phyloP scores from a whole-genome alignment of 2,888 invertebrate species.

The Ichneumoninae sp. region DNA sequence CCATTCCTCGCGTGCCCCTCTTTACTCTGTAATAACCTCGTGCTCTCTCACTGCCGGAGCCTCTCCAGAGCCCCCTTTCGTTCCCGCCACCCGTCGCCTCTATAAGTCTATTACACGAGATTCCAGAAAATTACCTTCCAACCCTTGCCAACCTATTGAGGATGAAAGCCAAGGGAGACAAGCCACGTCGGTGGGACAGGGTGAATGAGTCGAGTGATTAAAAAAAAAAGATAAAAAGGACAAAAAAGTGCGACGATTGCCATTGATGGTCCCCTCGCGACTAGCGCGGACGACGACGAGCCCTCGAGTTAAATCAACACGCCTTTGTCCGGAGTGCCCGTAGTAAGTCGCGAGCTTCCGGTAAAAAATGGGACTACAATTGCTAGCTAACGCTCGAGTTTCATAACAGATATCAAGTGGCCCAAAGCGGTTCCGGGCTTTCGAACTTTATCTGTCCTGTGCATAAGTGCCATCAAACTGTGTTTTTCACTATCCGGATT shows the following conservation, averaged over 20 bases:
- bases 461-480: too few species aligned
- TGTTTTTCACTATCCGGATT: too few species aligned
- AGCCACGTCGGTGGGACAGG: neutral
- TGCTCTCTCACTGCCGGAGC: slow-evolving; percentile 14
- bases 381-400: too few species aligned
- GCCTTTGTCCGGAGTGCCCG: too few species aligned
- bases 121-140: slow-evolving; percentile 35
- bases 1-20: slow-evolving; percentile 8
- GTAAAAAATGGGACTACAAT: too few species aligned
- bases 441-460: too few species aligned
- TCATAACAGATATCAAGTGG: too few species aligned
- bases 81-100: slow-evolving; percentile 6
- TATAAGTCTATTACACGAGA: slow-evolving; percentile 35
- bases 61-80: slow-evolving; percentile 22
- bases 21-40: slow-evolving; percentile 3
- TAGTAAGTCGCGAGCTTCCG: too few species aligned
- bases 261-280: neutral
- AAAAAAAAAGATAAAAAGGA: too few species aligned
- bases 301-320: neutral
- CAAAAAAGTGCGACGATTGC: neutral
- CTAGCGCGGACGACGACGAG: neutral
- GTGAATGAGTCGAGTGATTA: neutral
- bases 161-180: neutral
- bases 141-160: neutral
- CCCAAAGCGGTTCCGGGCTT: too few species aligned